These are phyloP conservation scores for Leptopilina syphax DNA, from an alignment of 2,888 invertebrate genomes.

Conservation along the genomic window DNA sequence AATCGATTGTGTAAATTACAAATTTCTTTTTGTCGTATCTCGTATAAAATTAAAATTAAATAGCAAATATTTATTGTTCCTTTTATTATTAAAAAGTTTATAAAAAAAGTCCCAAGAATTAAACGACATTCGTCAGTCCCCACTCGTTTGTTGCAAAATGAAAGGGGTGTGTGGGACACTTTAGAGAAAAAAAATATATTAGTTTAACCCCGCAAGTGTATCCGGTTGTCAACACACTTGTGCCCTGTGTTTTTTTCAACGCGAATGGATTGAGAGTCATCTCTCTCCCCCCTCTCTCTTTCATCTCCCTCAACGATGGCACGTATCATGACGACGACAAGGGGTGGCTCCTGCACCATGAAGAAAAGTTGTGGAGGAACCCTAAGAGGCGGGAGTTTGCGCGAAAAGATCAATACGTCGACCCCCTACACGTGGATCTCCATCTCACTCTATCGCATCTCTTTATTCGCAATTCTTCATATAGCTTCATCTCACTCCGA, in stretches of 20 bases:
- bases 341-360: neutral
- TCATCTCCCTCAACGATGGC: neutral
- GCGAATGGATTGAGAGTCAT: slow-evolving; percentile 1
- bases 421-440: slow-evolving; percentile 52
- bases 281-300: neutral
- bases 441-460: slow-evolving; percentile 21
- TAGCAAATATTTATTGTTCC: too few relatives aligned
- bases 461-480: slow-evolving; percentile 10
- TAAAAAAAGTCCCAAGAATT: too few relatives aligned
- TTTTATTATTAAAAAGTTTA: too few relatives aligned
- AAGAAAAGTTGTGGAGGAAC: slow-evolving; percentile 51
- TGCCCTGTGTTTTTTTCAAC: slow-evolving; percentile 4
- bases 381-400: slow-evolving; percentile 58
- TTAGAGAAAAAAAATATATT: neutral
- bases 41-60: too few relatives aligned
- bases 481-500: slow-evolving; percentile 47
- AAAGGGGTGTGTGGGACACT: neutral
- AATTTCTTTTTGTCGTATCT: too few relatives aligned
- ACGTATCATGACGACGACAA: neutral
- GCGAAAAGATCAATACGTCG: slow-evolving; percentile 56
- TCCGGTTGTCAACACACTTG: slow-evolving; percentile 22
- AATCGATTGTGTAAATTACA: too few relatives aligned
- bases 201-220: neutral
- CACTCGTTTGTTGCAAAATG: too few relatives aligned
- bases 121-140: too few relatives aligned